Base-by-base conservation (phyloP, 2,888 invertebrate species). In the Rambutsinella grinnellia region DNA sequence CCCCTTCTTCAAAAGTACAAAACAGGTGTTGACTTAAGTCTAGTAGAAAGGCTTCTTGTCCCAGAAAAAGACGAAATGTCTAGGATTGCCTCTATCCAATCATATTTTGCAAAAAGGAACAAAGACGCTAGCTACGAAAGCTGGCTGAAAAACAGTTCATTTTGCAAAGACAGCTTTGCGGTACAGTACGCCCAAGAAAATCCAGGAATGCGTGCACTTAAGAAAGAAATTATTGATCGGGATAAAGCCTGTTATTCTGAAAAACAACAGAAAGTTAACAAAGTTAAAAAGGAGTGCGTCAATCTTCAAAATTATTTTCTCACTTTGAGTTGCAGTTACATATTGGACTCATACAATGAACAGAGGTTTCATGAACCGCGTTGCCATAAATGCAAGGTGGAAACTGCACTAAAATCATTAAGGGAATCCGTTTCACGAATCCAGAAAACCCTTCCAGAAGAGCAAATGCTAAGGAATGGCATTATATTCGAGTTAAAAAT, bases 401-500 rank as follows among this genome's bases (percentile, higher is more conserved):
- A n/a, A n/a, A n/a, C n/a, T n/a, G n/a, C n/a, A n/a, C n/a, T n/a
- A n/a, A n/a, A n/a, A n/a, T n/a, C n/a, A n/a, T 36, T 53, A 13
- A 62, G 23, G 0, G 13, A 17, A 5, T 72, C 72, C 2, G 28
- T 46, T 8, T n/a, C 47, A 15, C 28, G 53, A 0, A 67, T 56
- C 17, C 61, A 67, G 15, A 47, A 57, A 3, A 24, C 60, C 0
- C 54, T 74, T 24, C 74, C 74, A 1, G 54, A 44, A n/a, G 61
- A 74, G n/a, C n/a, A 8, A 0, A 28, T 58, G 15, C 47, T 44
- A 2, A 71, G 71, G 47, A 24, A 47, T 19, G 71, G 67, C 0
- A 76, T 76, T 0, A 26, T 76, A 0, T 79, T 79, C 54, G 79
- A 79, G 19, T 24, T 78, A n/a, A 3, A 57, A 44, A 65, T 76